Percentiles rank a stretch among this genome's conserved stretches.
Conservation (phyloP, 1,140 invertebrate species). For the Caenorhabditis remanei region DNA sequence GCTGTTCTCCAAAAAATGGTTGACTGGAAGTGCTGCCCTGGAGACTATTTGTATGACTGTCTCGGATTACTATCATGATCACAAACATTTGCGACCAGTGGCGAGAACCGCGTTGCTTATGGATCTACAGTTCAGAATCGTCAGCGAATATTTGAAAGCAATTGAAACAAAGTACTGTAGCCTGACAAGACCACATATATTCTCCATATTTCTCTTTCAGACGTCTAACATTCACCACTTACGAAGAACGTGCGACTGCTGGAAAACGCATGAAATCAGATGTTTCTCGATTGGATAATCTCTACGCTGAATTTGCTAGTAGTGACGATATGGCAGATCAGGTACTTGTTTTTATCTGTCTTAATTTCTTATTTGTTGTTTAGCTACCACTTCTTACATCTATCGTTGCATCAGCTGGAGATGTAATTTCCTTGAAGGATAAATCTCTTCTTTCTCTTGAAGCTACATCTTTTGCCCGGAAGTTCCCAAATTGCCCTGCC, state of each 20-base stretch:
- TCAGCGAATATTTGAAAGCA: slow-evolving; percentile 68
- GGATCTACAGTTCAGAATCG: slow-evolving; percentile 65
- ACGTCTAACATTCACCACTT: slow-evolving; percentile 59
- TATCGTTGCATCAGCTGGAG: slow-evolving; percentile 53
- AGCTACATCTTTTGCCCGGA: slow-evolving; percentile 63
- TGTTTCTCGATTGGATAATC: slow-evolving; percentile 56
- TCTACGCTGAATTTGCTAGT: slow-evolving; percentile 19
- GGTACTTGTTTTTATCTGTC: not conserved
- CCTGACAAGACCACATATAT: not conserved
- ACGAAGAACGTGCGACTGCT: slow-evolving; percentile 58
- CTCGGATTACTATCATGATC: slow-evolving; percentile 65
- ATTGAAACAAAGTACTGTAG: slow-evolving; percentile 59
- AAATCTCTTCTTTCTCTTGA: slow-evolving; percentile 64
- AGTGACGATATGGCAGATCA: slow-evolving; percentile 53
- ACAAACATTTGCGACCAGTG: slow-evolving; percentile 61
- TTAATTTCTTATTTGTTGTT: not conserved
- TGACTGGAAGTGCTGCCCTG: slow-evolving; percentile 49
- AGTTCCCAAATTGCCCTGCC: slow-evolving; percentile 66
- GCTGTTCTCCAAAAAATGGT: slow-evolving; percentile 65
- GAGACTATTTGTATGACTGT: slow-evolving; percentile 63
- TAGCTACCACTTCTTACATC: slow-evolving; percentile 57
- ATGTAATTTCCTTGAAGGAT: slow-evolving; percentile 63
- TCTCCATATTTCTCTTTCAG: not conserved
- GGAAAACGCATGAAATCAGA: slow-evolving; percentile 59
- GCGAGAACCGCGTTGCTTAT: slow-evolving; percentile 55